Evolutionary conservation across 2,113 vertebrate genomes (phyloP), one percentile per base, ranked within the genome.

Genomic region (Actinemys pallida): DNA sequence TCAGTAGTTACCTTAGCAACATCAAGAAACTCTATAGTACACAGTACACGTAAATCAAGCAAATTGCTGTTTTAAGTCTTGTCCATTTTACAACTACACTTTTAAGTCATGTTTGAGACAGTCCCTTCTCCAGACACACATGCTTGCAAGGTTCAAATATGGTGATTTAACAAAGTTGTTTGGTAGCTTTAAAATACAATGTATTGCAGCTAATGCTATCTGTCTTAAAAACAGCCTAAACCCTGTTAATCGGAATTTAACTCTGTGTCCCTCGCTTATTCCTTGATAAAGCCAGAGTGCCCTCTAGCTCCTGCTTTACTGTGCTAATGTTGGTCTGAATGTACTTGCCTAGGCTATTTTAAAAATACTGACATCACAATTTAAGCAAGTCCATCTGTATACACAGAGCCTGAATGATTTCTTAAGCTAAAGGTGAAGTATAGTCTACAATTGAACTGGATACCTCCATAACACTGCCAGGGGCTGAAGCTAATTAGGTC

Each of bases 281-380:
- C 12, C 24, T 25, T 81, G 29, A 78, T 42, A 24, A 35, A 75
- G 79, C 27, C 62, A 47, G 47, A 86, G 27, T 80, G 5, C 56
- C 53, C 31, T 79, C 72, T 76, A 83, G 54, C 31, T 83, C 4
- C 24, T 92, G 19, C 57, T 72, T 39, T 69, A 69, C 8, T n/a
- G 59, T 24, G 5, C 19, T 1, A 86, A 7, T 1, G 49, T 12
- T 29, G n/a, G 24, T 39, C 85, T 0, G 0, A 86, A 69, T 13
- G 39, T 25, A 75, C 0, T 0, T 50, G 65, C 35, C 78, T n/a
- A 29, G 3, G 4, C 22, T 4, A 19, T 42, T 78, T 20, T 16
- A 50, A 17, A 81, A 50, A 39, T 35, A 81, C 80, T 20, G 35
- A 20, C 65, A 69, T 39, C 35, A 69, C 35, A n/a, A 17, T 69